Conservation (phyloP, 2,113 vertebrate genomes). For the Notarius quadriscutis region DNA sequence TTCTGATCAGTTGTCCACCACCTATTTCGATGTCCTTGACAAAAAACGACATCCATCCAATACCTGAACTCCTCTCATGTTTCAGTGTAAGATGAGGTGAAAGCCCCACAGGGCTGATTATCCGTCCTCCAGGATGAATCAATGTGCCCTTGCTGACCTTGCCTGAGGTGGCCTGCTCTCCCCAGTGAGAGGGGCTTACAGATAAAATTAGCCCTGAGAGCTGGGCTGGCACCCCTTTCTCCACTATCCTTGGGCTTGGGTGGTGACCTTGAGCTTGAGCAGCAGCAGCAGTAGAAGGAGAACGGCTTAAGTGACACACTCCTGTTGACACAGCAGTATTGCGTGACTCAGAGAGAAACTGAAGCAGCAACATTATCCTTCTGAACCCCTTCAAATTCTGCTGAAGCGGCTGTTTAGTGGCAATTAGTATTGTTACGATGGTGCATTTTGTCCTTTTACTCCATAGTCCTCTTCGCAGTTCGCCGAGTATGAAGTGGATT, state of each 20-base stretch:
- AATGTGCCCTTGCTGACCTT: slow-evolving; percentile 46
- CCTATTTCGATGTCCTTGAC: not conserved
- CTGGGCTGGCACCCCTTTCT: slow-evolving; percentile 23
- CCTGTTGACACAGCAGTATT: slow-evolving; percentile 44
- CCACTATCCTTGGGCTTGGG: slow-evolving; percentile 33
- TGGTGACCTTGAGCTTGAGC: slow-evolving; percentile 45
- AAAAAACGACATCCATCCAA: slow-evolving; percentile 39
- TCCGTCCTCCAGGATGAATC: slow-evolving; percentile 6
- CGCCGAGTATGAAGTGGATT: not conserved
- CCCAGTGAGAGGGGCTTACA: slow-evolving; percentile 2
- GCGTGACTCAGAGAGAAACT: slow-evolving; percentile 22
- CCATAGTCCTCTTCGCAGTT: slow-evolving; percentile 3
- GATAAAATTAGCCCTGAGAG: slow-evolving; percentile 43
- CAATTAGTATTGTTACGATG: slow-evolving; percentile 27
- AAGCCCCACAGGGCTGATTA: slow-evolving; percentile 4
- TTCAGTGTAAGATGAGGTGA: slow-evolving; percentile 15
- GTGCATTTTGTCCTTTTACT: slow-evolving; percentile 26
- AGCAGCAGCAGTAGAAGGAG: slow-evolving; percentile 1
- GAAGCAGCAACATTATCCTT: slow-evolving; percentile 40
- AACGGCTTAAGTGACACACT: slow-evolving; percentile 28
- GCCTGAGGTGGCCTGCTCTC: slow-evolving; percentile 33
- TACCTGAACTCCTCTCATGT: slow-evolving; percentile 6
- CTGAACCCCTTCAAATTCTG: slow-evolving; percentile 23
- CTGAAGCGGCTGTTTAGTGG: slow-evolving; percentile 38
- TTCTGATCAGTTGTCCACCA: slow-evolving; percentile 2